Conservation (phyloP, 2,113 vertebrate genomes). For the Potamarius usumacintae region DNA sequence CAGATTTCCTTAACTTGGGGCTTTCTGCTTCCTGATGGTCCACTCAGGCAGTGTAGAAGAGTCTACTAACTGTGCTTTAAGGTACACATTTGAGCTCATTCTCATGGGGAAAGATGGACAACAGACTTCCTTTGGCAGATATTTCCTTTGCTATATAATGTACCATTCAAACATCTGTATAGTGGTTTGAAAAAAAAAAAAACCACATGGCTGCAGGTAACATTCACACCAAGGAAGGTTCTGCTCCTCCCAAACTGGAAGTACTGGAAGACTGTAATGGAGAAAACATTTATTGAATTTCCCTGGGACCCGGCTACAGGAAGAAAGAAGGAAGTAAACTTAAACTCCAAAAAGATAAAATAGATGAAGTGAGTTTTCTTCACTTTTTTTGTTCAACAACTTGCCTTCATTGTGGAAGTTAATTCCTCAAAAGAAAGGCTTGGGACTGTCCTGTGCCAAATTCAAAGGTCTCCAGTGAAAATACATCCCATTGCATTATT, state of each 20-base stretch:
- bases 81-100: not conserved
- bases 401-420: not conserved
- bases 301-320: too few relatives aligned
- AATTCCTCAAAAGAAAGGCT: not conserved
- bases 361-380: not conserved
- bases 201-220: too few relatives aligned
- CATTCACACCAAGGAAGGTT: too few relatives aligned
- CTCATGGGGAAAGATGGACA: not conserved
- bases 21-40: not conserved
- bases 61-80: not conserved
- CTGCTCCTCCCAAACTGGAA: too few relatives aligned
- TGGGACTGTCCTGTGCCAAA: not conserved
- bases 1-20: not conserved
- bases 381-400: not conserved
- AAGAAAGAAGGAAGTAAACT: too few relatives aligned
- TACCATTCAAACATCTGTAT: constrained; percentile 18
- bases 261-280: too few relatives aligned
- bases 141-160: constrained; percentile 28
- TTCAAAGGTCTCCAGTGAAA: not conserved
- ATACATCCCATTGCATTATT: not conserved
- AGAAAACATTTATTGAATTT: too few relatives aligned
- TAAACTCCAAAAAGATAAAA: not conserved
- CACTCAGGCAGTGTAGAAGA: not conserved
- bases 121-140: not conserved
- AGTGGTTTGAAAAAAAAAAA: not conserved